Percentiles rank a stretch among this genome's conserved stretches.
phyloP scores from a whole-genome alignment of 1,140 invertebrate species.

The Bombus balteatus region DNA sequence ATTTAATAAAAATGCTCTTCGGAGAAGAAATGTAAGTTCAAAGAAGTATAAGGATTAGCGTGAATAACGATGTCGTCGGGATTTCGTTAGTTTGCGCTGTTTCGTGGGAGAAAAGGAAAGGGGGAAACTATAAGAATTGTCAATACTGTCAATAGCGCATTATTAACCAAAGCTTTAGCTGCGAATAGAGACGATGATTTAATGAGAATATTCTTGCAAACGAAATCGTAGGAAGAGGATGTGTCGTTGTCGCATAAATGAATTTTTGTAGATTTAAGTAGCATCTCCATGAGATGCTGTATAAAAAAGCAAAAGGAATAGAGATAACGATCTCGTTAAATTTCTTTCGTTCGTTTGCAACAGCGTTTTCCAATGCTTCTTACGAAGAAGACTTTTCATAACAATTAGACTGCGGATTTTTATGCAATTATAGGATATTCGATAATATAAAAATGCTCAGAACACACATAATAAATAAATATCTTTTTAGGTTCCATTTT shows the following conservation, averaged over 20 bases:
- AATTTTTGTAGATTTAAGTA: slow-evolving; percentile 58
- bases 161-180: slow-evolving; percentile 69
- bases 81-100: slow-evolving; percentile 50
- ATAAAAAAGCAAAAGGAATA: background rate
- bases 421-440: too few relatives aligned
- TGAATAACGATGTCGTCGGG: slow-evolving; percentile 40
- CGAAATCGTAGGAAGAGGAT: slow-evolving; percentile 41
- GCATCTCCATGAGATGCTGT: slow-evolving; percentile 53
- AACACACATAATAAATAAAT: too few relatives aligned
- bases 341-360: background rate
- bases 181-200: slow-evolving; percentile 57
- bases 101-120: slow-evolving; percentile 8
- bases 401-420: too few relatives aligned
- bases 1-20: slow-evolving; percentile 58
- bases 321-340: background rate
- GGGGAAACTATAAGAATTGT: slow-evolving; percentile 54
- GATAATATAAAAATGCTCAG: too few relatives aligned
- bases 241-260: slow-evolving; percentile 45
- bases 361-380: slow-evolving; percentile 19
- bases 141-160: slow-evolving; percentile 65
- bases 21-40: slow-evolving; percentile 51
- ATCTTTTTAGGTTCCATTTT: too few relatives aligned
- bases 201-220: slow-evolving; percentile 73
- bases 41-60: slow-evolving; percentile 58
- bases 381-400: background rate